These are phyloP conservation scores for Macroramphosus scolopax DNA, from an alignment of 2,797 vertebrate genomes.

Conservation along the genomic window DNA sequence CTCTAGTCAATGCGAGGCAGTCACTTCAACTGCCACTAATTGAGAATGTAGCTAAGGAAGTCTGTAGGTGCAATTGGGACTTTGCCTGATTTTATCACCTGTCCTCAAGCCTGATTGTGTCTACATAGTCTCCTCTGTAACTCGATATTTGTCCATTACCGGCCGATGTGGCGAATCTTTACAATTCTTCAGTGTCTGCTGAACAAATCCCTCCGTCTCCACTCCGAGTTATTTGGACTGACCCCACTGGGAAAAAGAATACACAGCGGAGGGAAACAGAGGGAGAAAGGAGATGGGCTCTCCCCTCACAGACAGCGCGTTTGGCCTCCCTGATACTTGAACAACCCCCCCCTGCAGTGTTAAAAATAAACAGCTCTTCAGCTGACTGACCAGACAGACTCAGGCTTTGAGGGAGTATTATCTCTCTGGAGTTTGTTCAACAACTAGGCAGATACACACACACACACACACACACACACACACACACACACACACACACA, in stretches of 20 bases:
- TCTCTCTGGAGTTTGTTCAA: constrained; percentile 70
- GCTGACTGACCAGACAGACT: constrained; percentile 72
- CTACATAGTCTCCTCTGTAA: constrained; percentile 55
- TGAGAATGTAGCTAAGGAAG: too few relatives aligned
- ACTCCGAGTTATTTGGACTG: constrained; percentile 35
- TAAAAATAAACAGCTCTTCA: constrained; percentile 77
- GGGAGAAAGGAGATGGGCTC: constrained; percentile 45
- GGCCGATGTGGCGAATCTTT: constrained; percentile 48
- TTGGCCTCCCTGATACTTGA: constrained; percentile 63
- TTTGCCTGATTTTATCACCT: constrained; percentile 48
- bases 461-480: constrained; percentile 9
- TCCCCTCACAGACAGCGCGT: constrained; percentile 36
- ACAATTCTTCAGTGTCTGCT: constrained; percentile 49
- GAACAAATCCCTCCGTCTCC: constrained; percentile 49
- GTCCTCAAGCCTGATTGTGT: constrained; percentile 46
- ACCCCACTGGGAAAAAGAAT: constrained; percentile 46
- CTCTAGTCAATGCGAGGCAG: too few relatives aligned
- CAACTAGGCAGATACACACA: constrained; percentile 56
- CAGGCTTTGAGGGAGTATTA: constrained; percentile 75
- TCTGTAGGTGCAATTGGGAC: constrained; percentile 35
- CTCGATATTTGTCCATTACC: constrained; percentile 53
- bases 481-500: constrained; percentile 9
- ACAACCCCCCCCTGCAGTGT: constrained; percentile 54
- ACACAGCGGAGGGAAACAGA: constrained; percentile 39
- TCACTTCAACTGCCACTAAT: too few relatives aligned